Base-by-base conservation (phyloP, 2,113 vertebrate species). In the Damaliscus lunatus region DNA sequence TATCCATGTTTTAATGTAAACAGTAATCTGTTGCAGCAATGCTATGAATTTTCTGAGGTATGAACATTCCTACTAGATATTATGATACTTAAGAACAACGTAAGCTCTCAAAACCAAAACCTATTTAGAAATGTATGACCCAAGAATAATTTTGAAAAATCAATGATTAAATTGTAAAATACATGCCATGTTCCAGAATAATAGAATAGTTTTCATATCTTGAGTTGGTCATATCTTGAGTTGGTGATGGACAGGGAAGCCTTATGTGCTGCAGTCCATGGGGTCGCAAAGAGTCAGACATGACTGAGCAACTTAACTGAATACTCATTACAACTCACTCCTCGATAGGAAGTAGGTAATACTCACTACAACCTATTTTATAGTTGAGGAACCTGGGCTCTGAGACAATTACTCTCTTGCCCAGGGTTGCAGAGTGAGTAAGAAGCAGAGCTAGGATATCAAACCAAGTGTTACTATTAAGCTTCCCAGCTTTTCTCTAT, bases 31-130 rank as follows among this genome's bases (percentile, higher is more conserved):
- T 62, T 62, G 90, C 5, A 15, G 50, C 16, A 90, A 84, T 55
- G 25, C 55, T 36, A 62, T 62, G 25, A 94, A 48, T 83, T 90
- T 97, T 92, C 83, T 87, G 52, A 95, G 48, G 52, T 50, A 71
- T 59, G 36, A 93, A 23, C 15, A 64, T 94, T 29, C 95, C 77
- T 93, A 31, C 43, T 57, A 96, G 52, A 94, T 59, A 94, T 6
- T 80, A 31, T 80, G 67, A 85, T 94, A 29, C 16, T 77, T 88
- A 88, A 96, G 83, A 92, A 96, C 53, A 84, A 96, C 17, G 57
- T 67, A 91, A 94, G 53, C n/a, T 96, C 95, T 91, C 31, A 93
- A 95, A 97, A 97, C 43, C 23, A 94, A 94, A 96, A 50, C 92
- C 81, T 90, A 90, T 74, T 86, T 88, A 90, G 43, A 94, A 97